These are phyloP conservation scores for Sebastes trivittatus DNA, from an alignment of 2,797 vertebrate genomes.

Conservation along the genomic window DNA sequence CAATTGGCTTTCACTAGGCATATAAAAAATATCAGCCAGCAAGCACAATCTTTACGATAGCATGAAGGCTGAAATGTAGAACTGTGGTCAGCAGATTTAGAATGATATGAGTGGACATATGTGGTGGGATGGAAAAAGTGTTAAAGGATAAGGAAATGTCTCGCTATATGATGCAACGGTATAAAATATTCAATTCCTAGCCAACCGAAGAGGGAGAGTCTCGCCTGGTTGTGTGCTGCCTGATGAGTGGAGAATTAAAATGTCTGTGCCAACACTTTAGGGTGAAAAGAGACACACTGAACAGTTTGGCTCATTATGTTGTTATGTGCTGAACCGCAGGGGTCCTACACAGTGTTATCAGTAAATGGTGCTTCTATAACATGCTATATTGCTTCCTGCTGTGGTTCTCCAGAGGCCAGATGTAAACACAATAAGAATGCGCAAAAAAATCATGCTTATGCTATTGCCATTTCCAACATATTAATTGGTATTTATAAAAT, in stretches of 20 bases:
- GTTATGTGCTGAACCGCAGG: conserved; percentile 7
- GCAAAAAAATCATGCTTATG: neutral
- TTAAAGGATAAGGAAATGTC: neutral
- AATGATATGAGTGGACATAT: neutral
- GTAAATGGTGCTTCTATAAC: conserved; percentile 19
- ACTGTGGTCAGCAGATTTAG: neutral
- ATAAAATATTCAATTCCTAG: conserved; percentile 14
- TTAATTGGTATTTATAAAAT: neutral
- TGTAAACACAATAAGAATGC: conserved; percentile 5
- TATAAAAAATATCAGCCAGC: neutral
- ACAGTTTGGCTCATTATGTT: conserved; percentile 22
- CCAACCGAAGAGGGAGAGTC: neutral
- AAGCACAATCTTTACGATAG: neutral
- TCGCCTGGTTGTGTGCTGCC: neutral
- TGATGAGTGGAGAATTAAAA: conserved; percentile 18
- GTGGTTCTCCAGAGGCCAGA: neutral
- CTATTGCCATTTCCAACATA: neutral
- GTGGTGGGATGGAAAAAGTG: neutral
- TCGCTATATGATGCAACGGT: neutral
- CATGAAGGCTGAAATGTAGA: neutral
- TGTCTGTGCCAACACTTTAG: conserved; percentile 5
- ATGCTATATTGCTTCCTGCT: neutral
- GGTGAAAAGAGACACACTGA: conserved; percentile 9
- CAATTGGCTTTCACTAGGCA: neutral
- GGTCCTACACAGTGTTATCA: neutral